Base-by-base conservation (phyloP, 2,888 invertebrate genomes). In the Melieria picta region DNA sequence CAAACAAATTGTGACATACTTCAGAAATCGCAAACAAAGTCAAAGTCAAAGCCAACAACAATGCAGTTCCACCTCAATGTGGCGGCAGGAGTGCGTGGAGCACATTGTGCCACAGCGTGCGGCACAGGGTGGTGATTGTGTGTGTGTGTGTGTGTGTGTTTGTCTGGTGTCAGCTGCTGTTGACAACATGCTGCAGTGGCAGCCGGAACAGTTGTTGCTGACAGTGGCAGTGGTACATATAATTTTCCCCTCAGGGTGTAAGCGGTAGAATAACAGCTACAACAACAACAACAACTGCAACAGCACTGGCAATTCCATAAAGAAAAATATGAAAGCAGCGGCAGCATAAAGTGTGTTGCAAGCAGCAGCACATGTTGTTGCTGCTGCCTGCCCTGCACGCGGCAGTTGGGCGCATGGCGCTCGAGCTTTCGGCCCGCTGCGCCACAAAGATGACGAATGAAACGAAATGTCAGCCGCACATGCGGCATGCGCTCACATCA, bases 391-490 rank as follows among this genome's bases (percentile, higher is more conserved):
- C 30, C 30, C 30, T 30, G 30, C 42, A 30, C 47, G 9, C 16
- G 46, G 16, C 42, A 7, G 46, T 43, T 13, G 42, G 47, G 42
- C 30, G 52, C 9, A 63, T 7, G 4, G 60, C 52, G 58, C 10
- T 50, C n/a, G 52, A 30, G 30, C 30, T 30, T 42, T 42, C 7
- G 48, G 30, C 46, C 52, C 46, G 45, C 55, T 11, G 47, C 43
- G 73, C 74, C 76, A 67, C 74, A 75, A 70, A 74, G 74, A 84
- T 83, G 83, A 84, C 83, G 84, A 83, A 84, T 84, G 84, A 83
- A 83, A 80, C 84, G 65, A 84, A 84, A 82, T 83, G 83, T 83
- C 84, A 83, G 80, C 77, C 80, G 79, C 83, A 84, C 76, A 68
- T 71, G 66, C 61, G 48, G 55, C 60, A 69, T 73, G 68, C 60